Conservation (phyloP, 2,113 vertebrate species). For the Tympanuchus pallidicinctus region DNA sequence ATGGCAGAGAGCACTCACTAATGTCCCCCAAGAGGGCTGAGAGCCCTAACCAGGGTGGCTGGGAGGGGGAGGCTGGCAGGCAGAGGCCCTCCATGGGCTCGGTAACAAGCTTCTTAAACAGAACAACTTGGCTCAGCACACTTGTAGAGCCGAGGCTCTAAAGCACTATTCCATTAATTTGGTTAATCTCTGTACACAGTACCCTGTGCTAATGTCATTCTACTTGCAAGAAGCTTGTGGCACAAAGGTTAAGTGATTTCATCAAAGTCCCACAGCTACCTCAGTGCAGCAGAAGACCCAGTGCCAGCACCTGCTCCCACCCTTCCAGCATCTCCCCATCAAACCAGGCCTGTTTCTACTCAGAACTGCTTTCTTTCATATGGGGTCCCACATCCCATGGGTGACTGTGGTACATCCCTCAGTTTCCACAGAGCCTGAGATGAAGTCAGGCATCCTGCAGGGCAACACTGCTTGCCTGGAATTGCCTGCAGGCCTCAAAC, state of each 20-base stretch:
- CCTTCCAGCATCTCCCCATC: neutral
- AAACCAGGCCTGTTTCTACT: constrained; percentile 3
- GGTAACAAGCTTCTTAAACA: neutral
- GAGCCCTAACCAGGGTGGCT: neutral
- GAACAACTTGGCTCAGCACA: neutral
- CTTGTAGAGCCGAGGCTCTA: neutral
- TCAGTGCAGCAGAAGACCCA: neutral
- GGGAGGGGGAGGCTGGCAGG: neutral
- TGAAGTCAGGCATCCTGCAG: neutral
- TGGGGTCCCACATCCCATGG: neutral
- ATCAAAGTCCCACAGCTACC: neutral
- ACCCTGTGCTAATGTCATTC: neutral
- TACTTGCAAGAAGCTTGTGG: neutral
- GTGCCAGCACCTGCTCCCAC: neutral
- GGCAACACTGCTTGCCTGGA: neutral
- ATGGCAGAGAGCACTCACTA: neutral
- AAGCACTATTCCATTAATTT: neutral
- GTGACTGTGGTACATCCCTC: neutral
- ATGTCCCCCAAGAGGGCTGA: neutral
- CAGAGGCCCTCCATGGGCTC: neutral
- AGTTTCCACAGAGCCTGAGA: rapidly evolving
- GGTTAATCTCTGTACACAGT: neutral
- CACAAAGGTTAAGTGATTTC: constrained; percentile 10
- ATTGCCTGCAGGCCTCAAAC: neutral
- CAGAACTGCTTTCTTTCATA: neutral